Percentiles rank a stretch among this genome's conserved stretches.
phyloP scores from a whole-genome alignment of 1,140 invertebrate species.

The Lucilia cuprina region DNA sequence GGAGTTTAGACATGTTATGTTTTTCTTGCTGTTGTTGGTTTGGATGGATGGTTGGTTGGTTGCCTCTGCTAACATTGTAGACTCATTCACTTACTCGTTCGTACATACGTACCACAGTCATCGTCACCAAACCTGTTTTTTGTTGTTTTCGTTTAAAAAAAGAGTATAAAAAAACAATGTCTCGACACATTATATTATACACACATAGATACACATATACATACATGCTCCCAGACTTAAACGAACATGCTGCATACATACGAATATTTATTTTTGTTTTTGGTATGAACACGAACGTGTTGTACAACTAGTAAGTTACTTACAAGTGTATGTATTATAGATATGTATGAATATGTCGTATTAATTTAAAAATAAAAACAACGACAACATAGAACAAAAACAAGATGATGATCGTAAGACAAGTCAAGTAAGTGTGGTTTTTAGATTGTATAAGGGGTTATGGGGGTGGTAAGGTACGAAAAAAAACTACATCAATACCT shows the following conservation, averaged over 20 bases:
- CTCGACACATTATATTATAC: background rate
- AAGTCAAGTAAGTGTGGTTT: background rate
- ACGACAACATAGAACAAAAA: conserved; percentile 2
- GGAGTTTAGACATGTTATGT: background rate
- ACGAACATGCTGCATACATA: background rate
- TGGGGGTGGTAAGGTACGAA: no score
- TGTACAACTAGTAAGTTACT: background rate
- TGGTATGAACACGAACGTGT: background rate
- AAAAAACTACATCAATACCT: background rate
- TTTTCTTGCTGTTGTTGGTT: background rate
- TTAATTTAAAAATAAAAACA: background rate
- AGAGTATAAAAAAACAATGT: background rate
- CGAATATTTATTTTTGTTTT: background rate
- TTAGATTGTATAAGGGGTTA: background rate
- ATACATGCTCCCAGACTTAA: background rate
- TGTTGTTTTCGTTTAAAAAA: background rate
- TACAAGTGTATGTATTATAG: conserved; percentile 6
- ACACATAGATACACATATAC: background rate
- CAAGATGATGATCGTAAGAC: background rate
- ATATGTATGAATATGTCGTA: background rate
- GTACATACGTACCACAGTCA: background rate
- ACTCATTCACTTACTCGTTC: background rate
- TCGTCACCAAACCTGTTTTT: conserved; percentile 30
- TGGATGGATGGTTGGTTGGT: no score
- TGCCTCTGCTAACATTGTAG: no score